Conservation (phyloP, 2,888 invertebrate species). For the Artemia sp. region DNA sequence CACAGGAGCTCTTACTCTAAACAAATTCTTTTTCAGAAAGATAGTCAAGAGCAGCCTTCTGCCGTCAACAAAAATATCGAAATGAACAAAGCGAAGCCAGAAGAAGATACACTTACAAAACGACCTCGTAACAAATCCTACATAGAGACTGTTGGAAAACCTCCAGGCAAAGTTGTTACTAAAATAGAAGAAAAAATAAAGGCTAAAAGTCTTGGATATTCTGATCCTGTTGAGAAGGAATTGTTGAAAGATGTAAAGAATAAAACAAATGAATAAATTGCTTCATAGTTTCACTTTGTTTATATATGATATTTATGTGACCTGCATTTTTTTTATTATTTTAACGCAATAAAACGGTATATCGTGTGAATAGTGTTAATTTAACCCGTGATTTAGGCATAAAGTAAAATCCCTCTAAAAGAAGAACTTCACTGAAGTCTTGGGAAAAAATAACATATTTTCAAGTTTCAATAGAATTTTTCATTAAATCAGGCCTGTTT, state of each 20-base stretch:
- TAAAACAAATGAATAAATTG: neutral
- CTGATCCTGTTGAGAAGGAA: neutral
- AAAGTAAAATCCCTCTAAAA: no score
- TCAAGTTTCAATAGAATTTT: no score
- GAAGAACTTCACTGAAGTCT: no score
- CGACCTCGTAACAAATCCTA: constrained; percentile 4
- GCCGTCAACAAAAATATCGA: neutral
- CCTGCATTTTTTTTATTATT: no score
- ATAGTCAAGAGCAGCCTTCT: neutral
- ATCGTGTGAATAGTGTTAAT: no score
- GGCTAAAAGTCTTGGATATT: neutral
- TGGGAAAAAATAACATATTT: no score
- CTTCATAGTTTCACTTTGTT: constrained; percentile 5
- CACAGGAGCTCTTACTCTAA: no score
- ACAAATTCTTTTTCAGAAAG: neutral
- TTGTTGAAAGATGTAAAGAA: constrained; percentile 10
- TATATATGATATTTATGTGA: neutral
- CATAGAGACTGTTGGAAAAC: neutral
- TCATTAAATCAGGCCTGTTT: no score
- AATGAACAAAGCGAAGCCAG: constrained; percentile 13
- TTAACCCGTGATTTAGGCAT: no score
- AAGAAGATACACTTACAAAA: constrained; percentile 8
- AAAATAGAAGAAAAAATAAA: neutral
- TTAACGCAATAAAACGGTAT: no score
- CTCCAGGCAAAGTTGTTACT: neutral